Evolutionary conservation across 92 coral and sea anemone genomes (phyloP).

Genomic region (Muricea muricata): DNA sequence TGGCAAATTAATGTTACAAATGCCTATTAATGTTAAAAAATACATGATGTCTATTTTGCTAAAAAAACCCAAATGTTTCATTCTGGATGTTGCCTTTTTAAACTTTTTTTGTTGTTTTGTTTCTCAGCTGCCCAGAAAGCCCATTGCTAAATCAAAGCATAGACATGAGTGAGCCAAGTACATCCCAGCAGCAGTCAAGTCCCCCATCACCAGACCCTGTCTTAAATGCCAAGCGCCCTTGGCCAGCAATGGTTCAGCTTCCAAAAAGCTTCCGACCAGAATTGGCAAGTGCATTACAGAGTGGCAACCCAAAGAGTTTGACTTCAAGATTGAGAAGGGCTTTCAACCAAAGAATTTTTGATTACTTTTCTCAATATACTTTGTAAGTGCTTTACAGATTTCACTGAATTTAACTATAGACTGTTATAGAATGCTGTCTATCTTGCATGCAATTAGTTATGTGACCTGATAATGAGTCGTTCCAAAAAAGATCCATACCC

Average conservation of each 20-base stretch:
- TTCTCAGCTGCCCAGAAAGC: background rate
- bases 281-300: slow-evolving; percentile 25
- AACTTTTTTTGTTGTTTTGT: background rate
- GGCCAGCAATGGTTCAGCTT: slow-evolving; percentile 53
- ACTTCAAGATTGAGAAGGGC: slow-evolving; percentile 52
- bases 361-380: slow-evolving; percentile 65
- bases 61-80: background rate
- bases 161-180: background rate
- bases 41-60: too few relatives aligned
- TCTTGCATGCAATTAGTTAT: slow-evolving; percentile 8
- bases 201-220: background rate
- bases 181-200: background rate
- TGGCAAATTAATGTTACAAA: too few relatives aligned
- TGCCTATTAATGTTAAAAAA: too few relatives aligned
- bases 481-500: background rate
- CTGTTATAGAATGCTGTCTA: background rate
- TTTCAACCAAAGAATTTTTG: slow-evolving; percentile 48
- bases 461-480: too few relatives aligned
- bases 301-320: slow-evolving; percentile 1
- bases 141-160: background rate
- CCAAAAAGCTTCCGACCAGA: slow-evolving; percentile 59
- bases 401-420: background rate
- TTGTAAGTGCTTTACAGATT: slow-evolving; percentile 56
- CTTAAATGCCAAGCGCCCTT: slow-evolving; percentile 65
- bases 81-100: background rate